Evolutionary conservation across 2,888 invertebrate species (phyloP), one percentile per base, ranked within the genome.

Genomic region (Syrista parreyssii): DNA sequence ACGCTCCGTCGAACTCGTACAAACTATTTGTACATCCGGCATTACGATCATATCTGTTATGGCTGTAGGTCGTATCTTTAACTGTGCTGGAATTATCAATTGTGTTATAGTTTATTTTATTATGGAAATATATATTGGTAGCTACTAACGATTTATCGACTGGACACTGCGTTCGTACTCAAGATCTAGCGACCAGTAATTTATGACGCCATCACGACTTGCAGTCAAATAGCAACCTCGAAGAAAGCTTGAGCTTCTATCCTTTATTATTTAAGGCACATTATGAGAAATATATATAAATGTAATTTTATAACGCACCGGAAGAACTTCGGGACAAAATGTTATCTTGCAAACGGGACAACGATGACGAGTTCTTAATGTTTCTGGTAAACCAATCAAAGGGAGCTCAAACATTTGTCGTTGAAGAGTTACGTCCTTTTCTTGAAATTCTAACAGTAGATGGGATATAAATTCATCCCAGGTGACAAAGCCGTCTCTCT

Each of bases 391-490:
- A 12, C 92, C 92, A 80, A 94, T 93, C 84, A 96, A 94, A 12
- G 96, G 95, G 68, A 92, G 90, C 84, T 94, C 94, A 77, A 96
- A 88, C 1, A 93, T 91, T 84, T 94, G 94, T 79, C 94, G 94
- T 87, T 94, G 94, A 82, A 93, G 92, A 84, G 94, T 93, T 55
- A 78, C 77, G 86, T 95, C 95, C 83, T 94, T 94, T 75, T 93
- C 93, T 89, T 95, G 94, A 92, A 95, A 96, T 73, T 96, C 96
- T 80, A 96, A 92, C 79, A 96, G 93, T 82, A 96, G 92, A 91
- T 95, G 95, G 0, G 96, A 95, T 36, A 97, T 94, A 85, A 96
- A 94, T 90, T 97, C 96, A 87, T 96, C 94, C 96, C 97, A 97
- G 82, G 92, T 93, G 1, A 94, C 92, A 34, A 88, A 89, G 9